Evolutionary conservation across 2,888 invertebrate species (phyloP), one percentile per base, ranked within the genome.

Genomic region (Brachylomia viminalis): DNA sequence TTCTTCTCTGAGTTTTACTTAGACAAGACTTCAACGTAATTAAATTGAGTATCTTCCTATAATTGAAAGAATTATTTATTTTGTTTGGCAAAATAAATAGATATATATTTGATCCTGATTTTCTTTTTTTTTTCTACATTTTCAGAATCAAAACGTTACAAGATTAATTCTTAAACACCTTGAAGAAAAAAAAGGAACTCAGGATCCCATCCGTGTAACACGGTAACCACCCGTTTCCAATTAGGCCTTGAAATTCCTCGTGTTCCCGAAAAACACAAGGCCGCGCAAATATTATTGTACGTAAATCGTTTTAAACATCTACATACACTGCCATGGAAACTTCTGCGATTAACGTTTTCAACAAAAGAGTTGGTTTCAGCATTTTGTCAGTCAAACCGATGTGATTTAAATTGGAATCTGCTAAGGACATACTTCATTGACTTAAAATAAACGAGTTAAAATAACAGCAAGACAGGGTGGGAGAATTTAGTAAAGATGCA

Each of bases 321-420:
- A 66, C 11, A 58, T 30, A 54, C 23, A 30, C 15, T 38, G 27
- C 20, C 15, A 30, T 38, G 20, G 27, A 64, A 64, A 69, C 15
- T 27, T 20, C 33, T 69, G 15, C 8, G n/a, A 23, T 10, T 15
- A 69, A 49, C 27, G 30, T 71, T 52, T 30, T 27, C 15, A 33
- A 38, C 42, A 68, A 76, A 69, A 42, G 33, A n/a, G 33, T 27
- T 30, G 59, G 42, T 42, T 62, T 64, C 23, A 59, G 59, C 67
- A 73, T 49, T 67, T 42, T 65, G 17, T 45, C 33, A n/a, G 66
- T 23, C 20, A 59, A 49, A 66, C 30, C 62, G 72, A 67, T 54
- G 45, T 62, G 47, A 58, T 62, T 54, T 52, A 47, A 78, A 71
- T 79, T 64, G 30, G 33, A 71, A 64, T 67, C 79, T 82, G 70